Percentiles rank a stretch among this genome's conserved stretches.
These are phyloP conservation scores for Spinibarbus caldwelli DNA, from an alignment of 2,797 vertebrate genomes.

Conservation along the genomic window DNA sequence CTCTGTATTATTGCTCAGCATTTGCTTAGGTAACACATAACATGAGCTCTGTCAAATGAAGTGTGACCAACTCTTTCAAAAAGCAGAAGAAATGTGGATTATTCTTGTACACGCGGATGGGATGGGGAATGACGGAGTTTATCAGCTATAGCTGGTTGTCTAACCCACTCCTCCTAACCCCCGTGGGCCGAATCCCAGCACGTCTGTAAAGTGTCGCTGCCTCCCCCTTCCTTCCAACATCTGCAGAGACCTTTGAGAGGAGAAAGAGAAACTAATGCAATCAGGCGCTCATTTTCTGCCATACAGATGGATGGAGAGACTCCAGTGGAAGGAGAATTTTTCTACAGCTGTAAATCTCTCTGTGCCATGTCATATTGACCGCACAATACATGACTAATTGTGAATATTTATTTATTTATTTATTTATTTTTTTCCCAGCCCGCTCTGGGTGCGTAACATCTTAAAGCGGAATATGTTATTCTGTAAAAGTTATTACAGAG, in stretches of 20 bases:
- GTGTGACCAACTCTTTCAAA: neutral
- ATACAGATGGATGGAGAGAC: constrained; percentile 62
- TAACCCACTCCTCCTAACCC: constrained; percentile 50
- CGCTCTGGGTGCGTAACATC: neutral
- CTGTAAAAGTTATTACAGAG: neutral
- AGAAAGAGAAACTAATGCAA: constrained; percentile 76
- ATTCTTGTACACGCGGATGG: neutral
- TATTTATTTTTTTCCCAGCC: neutral
- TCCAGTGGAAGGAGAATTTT: constrained; percentile 7
- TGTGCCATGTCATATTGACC: constrained; percentile 56
- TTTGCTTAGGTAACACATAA: neutral
- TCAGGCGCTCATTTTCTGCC: constrained; percentile 72
- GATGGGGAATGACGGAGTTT: constrained; percentile 19
- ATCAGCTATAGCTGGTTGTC: constrained; percentile 44
- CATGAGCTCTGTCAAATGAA: neutral
- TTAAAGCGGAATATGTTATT: neutral
- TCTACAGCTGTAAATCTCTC: constrained; percentile 61
- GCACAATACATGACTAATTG: constrained; percentile 59
- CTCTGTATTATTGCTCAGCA: neutral
- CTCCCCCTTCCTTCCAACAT: constrained; percentile 40
- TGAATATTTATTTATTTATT: no score
- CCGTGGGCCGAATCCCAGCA: constrained; percentile 45
- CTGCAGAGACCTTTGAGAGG: constrained; percentile 50
- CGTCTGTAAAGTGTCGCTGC: constrained; percentile 17
- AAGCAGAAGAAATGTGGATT: neutral